Evolutionary conservation across 2,797 vertebrate species (phyloP).

Genomic region (Acipenser transmontanus): DNA sequence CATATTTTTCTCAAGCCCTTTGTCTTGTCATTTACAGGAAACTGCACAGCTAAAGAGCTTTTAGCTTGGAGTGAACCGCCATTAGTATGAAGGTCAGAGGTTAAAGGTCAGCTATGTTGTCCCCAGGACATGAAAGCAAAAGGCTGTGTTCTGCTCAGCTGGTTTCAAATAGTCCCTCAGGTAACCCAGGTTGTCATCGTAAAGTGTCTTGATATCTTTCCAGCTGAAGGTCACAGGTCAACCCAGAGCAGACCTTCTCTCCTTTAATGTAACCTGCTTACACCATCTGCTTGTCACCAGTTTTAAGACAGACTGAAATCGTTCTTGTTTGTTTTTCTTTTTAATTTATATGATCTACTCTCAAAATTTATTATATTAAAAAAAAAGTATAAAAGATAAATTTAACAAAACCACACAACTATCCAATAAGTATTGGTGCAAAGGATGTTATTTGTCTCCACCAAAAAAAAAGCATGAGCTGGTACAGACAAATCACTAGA

Average conservation of each 20-base stretch:
- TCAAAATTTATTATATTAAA: too few relatives aligned
- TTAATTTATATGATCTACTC: too few relatives aligned
- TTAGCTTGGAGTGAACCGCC: neutral
- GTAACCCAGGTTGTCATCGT: conserved; percentile 11
- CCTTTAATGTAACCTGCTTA: conserved; percentile 6
- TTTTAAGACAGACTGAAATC: too few relatives aligned
- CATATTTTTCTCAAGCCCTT: neutral
- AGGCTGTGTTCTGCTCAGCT: conserved; percentile 8
- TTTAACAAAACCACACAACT: too few relatives aligned
- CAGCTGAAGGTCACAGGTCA: conserved; percentile 12
- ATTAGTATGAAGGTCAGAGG: conserved; percentile 2
- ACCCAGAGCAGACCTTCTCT: neutral
- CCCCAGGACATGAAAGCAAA: conserved; percentile 10
- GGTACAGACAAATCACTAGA: too few relatives aligned
- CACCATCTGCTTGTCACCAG: neutral
- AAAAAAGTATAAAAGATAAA: too few relatives aligned
- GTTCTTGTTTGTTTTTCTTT: too few relatives aligned
- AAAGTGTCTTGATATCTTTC: conserved; percentile 3
- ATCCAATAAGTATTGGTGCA: too few relatives aligned
- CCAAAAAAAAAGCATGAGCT: too few relatives aligned
- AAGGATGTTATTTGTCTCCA: too few relatives aligned
- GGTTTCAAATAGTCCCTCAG: conserved; percentile 17
- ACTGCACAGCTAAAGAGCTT: neutral
- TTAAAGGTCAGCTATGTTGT: conserved; percentile 13
- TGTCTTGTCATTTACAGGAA: neutral